Percentiles rank a stretch among this genome's conserved stretches.
Evolutionary conservation across 2,888 invertebrate genomes (phyloP).

Genomic region (Tipula unca): DNA sequence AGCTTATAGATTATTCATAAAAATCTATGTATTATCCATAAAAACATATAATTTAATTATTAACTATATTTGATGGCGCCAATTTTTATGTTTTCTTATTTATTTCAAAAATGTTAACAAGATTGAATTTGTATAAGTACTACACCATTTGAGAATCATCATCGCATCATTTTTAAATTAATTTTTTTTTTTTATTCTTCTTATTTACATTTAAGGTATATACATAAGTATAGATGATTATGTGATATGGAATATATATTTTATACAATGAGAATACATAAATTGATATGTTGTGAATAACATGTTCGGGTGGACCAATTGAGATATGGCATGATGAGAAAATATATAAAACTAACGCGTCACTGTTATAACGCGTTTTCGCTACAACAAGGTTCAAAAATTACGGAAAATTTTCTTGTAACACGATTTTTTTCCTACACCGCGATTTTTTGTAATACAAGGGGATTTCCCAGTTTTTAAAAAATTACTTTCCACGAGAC

Average conservation of each 20-base stretch:
- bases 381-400: no score
- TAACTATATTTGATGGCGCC: not conserved
- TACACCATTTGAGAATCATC: not conserved
- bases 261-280: not conserved
- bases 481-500: no score
- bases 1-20: not conserved
- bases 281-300: not conserved
- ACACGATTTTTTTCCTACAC: no score
- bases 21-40: not conserved
- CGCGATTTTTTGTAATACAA: no score
- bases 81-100: not conserved
- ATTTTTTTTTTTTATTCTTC: not conserved
- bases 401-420: no score
- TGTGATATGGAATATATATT: not conserved
- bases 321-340: no score
- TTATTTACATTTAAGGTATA: not conserved
- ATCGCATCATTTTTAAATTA: not conserved
- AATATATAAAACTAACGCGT: no score
- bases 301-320: no score
- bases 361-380: no score
- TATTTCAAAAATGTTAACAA: not conserved
- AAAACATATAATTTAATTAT: slow-evolving; percentile 8
- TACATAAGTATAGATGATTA: not conserved
- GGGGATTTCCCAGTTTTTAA: no score
- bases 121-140: not conserved